phyloP scores from a whole-genome alignment of 2,113 vertebrate genomes.

The Falco punctatus region DNA sequence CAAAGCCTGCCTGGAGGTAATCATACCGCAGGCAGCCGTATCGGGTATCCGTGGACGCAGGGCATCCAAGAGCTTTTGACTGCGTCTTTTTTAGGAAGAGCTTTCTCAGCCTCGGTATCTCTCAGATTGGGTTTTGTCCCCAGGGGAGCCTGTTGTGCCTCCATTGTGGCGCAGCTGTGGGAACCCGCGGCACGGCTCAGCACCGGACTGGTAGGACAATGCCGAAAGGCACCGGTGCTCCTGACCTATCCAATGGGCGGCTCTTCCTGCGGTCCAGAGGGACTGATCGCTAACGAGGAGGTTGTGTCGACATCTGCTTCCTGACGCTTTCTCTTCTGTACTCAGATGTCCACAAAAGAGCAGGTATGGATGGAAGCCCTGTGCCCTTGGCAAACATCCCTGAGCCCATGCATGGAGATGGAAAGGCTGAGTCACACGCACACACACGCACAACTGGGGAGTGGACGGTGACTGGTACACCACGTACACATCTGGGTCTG shows the following conservation, averaged over 20 bases:
- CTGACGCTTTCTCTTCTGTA: neutral
- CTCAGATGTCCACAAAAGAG: neutral
- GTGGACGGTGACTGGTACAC: neutral
- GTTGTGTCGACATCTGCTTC: constrained; percentile 2
- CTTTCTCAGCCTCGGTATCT: constrained; percentile 73
- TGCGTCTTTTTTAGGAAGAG: constrained; percentile 67
- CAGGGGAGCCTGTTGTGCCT: constrained; percentile 61
- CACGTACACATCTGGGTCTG: rapidly evolving
- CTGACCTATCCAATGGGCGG: neutral
- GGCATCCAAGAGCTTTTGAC: constrained; percentile 64
- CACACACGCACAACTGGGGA: rapidly evolving
- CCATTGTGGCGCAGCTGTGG: constrained; percentile 74
- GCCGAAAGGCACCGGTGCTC: neutral
- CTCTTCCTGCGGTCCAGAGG: neutral
- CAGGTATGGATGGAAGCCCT: neutral
- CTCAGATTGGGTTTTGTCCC: constrained; percentile 78
- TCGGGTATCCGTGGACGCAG: constrained; percentile 69
- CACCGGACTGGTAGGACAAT: constrained; percentile 42
- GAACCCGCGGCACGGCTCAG: constrained; percentile 30
- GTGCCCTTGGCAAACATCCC: neutral
- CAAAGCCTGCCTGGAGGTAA: constrained; percentile 64
- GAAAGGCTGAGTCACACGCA: neutral
- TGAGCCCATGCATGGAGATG: neutral
- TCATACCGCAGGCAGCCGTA: neutral
- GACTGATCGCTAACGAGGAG: neutral